These are phyloP conservation scores for Paragorgia papillata DNA, from an alignment of 92 coral and sea anemone genomes.

Conservation along the genomic window DNA sequence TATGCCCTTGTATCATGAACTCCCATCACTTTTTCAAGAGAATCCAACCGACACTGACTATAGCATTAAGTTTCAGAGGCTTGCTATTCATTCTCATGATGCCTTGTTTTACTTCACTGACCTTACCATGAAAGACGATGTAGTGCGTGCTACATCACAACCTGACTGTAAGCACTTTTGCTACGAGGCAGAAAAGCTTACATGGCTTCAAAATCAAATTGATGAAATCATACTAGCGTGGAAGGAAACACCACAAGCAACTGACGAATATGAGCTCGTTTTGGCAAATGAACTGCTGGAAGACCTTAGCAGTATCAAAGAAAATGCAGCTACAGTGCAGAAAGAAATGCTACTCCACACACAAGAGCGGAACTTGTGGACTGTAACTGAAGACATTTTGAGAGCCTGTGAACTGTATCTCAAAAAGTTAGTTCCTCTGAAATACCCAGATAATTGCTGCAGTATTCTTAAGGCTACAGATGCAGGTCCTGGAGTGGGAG, in stretches of 20 bases:
- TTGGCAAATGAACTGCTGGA: constrained; percentile 29
- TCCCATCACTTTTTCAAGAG: constrained; percentile 44
- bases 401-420: constrained; percentile 41
- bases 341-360: constrained; percentile 33
- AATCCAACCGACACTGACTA: constrained; percentile 17
- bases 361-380: constrained; percentile 51
- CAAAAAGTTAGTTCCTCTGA: constrained; percentile 23
- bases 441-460: constrained; percentile 38
- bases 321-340: constrained; percentile 36
- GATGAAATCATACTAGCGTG: constrained; percentile 34
- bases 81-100: constrained; percentile 51
- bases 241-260: constrained; percentile 40
- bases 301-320: constrained; percentile 31
- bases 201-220: constrained; percentile 54
- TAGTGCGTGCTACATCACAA: constrained; percentile 41
- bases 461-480: constrained; percentile 59
- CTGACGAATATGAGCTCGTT: constrained; percentile 42
- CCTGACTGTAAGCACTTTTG: constrained; percentile 54
- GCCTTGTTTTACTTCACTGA: constrained; percentile 40
- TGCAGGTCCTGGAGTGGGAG: constrained; percentile 51
- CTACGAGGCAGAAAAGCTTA: constrained; percentile 50
- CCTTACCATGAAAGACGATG: constrained; percentile 47
- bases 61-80: constrained; percentile 39
- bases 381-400: constrained; percentile 45
- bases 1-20: constrained; percentile 39